Percentiles rank a stretch among this genome's conserved stretches.
These are phyloP conservation scores for Rhagonycha fulva DNA, from an alignment of 2,888 invertebrate species.

Conservation along the genomic window DNA sequence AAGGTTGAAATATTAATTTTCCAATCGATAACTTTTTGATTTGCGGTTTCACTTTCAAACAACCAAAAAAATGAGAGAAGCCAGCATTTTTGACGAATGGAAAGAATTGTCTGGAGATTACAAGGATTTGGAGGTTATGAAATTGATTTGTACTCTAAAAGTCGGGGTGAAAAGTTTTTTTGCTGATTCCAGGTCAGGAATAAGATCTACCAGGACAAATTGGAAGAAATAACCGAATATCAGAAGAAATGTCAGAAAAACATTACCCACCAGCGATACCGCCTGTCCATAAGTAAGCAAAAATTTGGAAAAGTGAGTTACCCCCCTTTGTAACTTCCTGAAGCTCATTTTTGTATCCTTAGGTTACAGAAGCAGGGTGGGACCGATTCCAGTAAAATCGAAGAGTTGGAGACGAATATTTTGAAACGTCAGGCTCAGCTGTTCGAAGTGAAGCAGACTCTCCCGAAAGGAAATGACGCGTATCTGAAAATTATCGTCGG, in stretches of 20 bases:
- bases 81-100: conserved; percentile 64
- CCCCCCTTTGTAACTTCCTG: neutral
- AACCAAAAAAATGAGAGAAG: conserved; percentile 41
- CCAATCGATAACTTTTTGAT: neutral
- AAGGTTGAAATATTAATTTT: neutral
- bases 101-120: conserved; percentile 78
- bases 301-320: conserved; percentile 77
- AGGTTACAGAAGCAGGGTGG: conserved; percentile 45
- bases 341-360: neutral
- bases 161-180: conserved; percentile 10
- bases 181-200: conserved; percentile 67
- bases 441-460: conserved; percentile 88
- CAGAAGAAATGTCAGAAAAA: conserved; percentile 89
- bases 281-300: conserved; percentile 81
- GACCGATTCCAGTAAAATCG: conserved; percentile 61
- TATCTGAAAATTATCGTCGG: conserved; percentile 96
- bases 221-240: conserved; percentile 81
- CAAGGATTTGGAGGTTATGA: conserved; percentile 77
- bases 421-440: conserved; percentile 83
- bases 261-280: conserved; percentile 89
- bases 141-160: neutral
- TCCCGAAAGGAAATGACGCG: conserved; percentile 90
- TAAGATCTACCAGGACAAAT: conserved; percentile 80
- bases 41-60: neutral
- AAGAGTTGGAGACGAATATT: conserved; percentile 75